Base-by-base conservation (phyloP, 1,140 invertebrate genomes). In the Formica selysi region DNA sequence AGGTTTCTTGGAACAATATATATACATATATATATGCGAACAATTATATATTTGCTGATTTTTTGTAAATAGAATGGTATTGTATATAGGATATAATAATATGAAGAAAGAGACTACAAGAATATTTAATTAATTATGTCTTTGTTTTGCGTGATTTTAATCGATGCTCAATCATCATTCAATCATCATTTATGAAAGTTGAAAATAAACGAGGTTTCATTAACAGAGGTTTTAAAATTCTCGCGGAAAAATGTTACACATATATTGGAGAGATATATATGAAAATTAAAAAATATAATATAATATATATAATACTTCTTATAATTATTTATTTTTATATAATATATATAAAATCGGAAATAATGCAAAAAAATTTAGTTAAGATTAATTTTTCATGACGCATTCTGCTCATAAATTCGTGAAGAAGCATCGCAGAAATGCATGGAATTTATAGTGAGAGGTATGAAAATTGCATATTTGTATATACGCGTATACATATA, bases 71-170 rank as follows among this genome's bases (percentile, higher is more conserved):
- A 78, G 16, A 67, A 67, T 26, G 19, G 2, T 44, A 5, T 78
- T 64, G 1, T 44, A 48, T 64, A 3, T 44, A 64, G 10, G 13
- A 13, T 48, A 51, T 62, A 64, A 19, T 65, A 44, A 13, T 16
- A 62, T 8, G 19, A 78, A 67, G 7, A 65, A 51, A 51, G 11
- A 51, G 13, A 16, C 2, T 16, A 16, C 5, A 51, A 51, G 4
- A 13, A 67, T 76, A 22, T 38, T 65, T 65, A 67, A 79, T 79
- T 32, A 41, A 65, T 65, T 64, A 65, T 64, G 11, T 10, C 38
- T 76, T 44, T 62, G 3, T 44, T 36, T 36, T 22, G 5, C 3
- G 10, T 41, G 54, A 76, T 38, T 19, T 51, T 76, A 59, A 74
- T 74, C n/a, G 6, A 16, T 7, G 32, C 10, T 57, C 3, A 32